These are phyloP conservation scores for Monodelphis domestica DNA, from an alignment of 2,797 vertebrate species.

Conservation along the genomic window DNA sequence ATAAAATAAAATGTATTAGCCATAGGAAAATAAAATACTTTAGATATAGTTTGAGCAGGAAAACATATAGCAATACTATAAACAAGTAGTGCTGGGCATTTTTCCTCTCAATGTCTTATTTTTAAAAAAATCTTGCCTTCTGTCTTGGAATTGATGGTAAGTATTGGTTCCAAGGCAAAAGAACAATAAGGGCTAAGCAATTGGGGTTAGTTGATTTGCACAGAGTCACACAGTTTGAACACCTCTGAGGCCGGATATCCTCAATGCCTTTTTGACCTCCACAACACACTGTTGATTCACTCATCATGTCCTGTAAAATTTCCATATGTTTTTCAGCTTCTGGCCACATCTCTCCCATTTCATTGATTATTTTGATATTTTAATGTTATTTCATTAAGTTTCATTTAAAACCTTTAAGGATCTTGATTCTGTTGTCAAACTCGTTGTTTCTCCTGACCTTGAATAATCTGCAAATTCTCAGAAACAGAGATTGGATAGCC, in stretches of 20 bases:
- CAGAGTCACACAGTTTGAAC: too few species aligned
- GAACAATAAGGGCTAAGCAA: too few species aligned
- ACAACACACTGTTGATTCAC: background rate
- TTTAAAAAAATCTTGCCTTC: too few species aligned
- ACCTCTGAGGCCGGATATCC: too few species aligned
- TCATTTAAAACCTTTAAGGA: background rate
- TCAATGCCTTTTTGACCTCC: background rate
- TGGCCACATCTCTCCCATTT: background rate
- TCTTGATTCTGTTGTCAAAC: background rate
- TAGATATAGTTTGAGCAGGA: background rate
- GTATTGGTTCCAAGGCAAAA: too few species aligned
- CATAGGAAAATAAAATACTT: background rate
- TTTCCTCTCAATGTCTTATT: background rate
- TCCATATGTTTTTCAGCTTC: background rate
- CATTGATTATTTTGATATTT: background rate
- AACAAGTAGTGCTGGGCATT: background rate
- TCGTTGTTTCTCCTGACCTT: background rate
- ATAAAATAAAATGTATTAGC: background rate
- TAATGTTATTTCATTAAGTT: too few species aligned
- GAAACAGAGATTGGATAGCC: background rate
- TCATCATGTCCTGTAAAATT: background rate
- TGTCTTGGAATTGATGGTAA: too few species aligned
- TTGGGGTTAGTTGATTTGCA: too few species aligned
- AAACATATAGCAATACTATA: background rate
- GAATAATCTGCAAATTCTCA: background rate